Evolutionary conservation across 2,888 invertebrate species (phyloP).

Genomic region (Branchipolynoe longqiensis): DNA sequence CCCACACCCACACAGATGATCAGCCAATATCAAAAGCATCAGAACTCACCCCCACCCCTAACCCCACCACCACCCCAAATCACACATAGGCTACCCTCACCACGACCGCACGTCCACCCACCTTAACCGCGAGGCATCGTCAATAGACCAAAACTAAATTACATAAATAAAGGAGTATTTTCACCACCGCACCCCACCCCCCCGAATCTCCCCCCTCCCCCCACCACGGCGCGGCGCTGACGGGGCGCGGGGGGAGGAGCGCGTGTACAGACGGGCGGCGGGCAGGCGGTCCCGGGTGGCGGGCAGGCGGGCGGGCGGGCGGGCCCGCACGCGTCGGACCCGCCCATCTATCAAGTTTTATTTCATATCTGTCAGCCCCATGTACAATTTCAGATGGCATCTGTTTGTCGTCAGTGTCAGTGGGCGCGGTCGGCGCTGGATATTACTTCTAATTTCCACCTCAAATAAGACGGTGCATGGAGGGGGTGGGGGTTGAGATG

Average conservation of each 20-base stretch:
- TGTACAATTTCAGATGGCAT: constrained; percentile 51
- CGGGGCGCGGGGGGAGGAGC: not conserved
- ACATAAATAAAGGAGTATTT: too few relatives aligned
- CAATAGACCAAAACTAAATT: too few relatives aligned
- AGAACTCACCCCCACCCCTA: not conserved
- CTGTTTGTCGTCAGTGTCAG: constrained; percentile 56
- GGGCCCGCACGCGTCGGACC: constrained; percentile 8
- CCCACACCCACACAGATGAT: not conserved
- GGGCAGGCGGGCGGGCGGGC: constrained; percentile 14
- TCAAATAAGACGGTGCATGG: constrained; percentile 20
- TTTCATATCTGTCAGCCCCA: constrained; percentile 56
- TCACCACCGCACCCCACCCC: too few relatives aligned
- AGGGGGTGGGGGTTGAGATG: not conserved
- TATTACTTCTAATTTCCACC: constrained; percentile 46
- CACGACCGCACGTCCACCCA: too few relatives aligned
- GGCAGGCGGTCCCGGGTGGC: constrained; percentile 26
- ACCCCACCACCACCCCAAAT: not conserved
- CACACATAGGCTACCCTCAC: too few relatives aligned
- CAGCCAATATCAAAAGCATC: not conserved
- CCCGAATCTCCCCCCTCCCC: too few relatives aligned
- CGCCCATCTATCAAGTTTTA: constrained; percentile 50
- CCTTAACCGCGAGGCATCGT: too few relatives aligned
- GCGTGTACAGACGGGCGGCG: constrained; percentile 15
- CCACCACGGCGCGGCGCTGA: too few relatives aligned
- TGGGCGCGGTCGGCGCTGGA: not conserved